Base-by-base conservation (phyloP, 1,140 invertebrate genomes). In the Pectinophora gossypiella region DNA sequence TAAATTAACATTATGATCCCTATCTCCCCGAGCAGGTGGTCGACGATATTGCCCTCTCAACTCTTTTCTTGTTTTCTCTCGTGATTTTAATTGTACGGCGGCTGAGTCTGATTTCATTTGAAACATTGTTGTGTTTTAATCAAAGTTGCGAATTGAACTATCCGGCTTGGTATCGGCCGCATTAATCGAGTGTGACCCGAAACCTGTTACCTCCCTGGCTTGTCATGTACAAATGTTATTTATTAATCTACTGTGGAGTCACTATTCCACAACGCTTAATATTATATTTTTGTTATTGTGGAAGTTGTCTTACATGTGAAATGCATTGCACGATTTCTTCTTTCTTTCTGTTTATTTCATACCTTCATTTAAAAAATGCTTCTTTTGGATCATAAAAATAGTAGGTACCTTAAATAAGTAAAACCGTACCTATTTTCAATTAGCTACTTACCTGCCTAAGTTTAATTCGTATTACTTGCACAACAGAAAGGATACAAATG, bases 1-100 rank as follows among this genome's bases (percentile, higher is more conserved):
- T 86, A 86, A 86, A 86, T 86, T 86, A 86, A 86, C 83, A 83
- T 86, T 84, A 86, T 83, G 78, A 86, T 86, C 75, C 78, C 76
- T 79, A 86, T 86, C 83, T 82, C 48, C 46, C 60, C 69, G 66
- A 76, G 72, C 80, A 84, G 82, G 79, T 85, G 82, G 79, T 73
- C 66, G 68, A 55, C 59, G 65, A 72, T 83, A 83, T 83, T 79
- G 76, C 72, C 56, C 64, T 59, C 67, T 72, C 57, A 74, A 75
- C 62, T 75, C 76, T 74, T 77, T 75, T 68, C 67, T 53, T 58
- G 51, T 27, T 32, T 70, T 66, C 49, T 48, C 54, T 62, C 54
- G 49, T 32, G 48, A 49, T 59, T 71, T 70, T 64, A 61, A 65
- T 62, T 62, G 55, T 57, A 60, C 56, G 56, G 44, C 27, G 27